A percentile compares a stretch with the other conserved stretches of the same genome.
These are phyloP conservation scores for Alentia gelatinosa DNA, from an alignment of 2,888 invertebrate species.

Conservation along the genomic window DNA sequence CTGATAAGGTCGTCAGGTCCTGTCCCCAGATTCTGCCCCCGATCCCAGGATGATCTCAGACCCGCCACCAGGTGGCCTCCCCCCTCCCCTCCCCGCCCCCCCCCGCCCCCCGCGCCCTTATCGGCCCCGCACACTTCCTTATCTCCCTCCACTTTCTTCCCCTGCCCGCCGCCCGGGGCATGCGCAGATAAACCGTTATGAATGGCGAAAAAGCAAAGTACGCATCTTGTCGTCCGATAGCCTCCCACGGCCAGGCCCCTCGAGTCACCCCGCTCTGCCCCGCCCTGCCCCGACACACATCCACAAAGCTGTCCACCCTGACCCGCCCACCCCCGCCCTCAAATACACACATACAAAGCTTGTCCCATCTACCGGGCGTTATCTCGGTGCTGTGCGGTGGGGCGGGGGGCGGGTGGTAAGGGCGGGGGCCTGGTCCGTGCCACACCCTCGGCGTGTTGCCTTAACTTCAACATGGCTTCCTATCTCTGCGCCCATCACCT, in stretches of 20 bases:
- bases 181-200: constrained; percentile 38
- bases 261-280: neutral
- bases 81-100: neutral
- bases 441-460: too few relatives aligned
- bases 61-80: neutral
- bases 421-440: too few relatives aligned
- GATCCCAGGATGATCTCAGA: constrained; percentile 3
- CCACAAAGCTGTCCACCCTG: neutral
- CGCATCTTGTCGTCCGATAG: constrained; percentile 14
- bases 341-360: too few relatives aligned
- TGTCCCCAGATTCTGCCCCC: constrained; percentile 26
- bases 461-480: too few relatives aligned
- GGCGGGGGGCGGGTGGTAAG: too few relatives aligned
- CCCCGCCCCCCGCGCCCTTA: neutral
- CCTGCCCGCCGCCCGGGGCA: neutral
- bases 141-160: constrained; percentile 19
- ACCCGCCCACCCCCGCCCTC: too few relatives aligned
- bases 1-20: neutral
- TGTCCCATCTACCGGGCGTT: too few relatives aligned
- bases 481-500: too few relatives aligned
- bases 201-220: constrained; percentile 49
- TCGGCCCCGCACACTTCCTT: constrained; percentile 30
- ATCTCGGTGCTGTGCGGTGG: too few relatives aligned
- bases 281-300: neutral
- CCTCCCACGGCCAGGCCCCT: neutral